Evolutionary conservation across 23 tunicate species (phyloP).

Genomic region (Phallusia fumigata): DNA sequence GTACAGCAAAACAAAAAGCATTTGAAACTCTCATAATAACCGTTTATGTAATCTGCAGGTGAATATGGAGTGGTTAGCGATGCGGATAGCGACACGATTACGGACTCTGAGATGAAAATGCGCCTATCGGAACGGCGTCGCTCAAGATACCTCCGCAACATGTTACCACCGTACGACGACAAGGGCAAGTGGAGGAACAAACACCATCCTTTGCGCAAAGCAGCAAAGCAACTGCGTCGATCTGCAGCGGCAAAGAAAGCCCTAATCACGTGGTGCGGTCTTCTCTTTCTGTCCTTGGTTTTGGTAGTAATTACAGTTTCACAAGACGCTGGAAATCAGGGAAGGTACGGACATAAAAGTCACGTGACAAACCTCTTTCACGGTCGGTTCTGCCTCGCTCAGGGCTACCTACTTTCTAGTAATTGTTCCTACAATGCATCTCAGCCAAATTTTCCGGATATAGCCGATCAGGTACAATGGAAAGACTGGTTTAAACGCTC

Average conservation of each 20-base stretch:
- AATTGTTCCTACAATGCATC: background rate
- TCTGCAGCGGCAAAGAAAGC: constrained; percentile 27
- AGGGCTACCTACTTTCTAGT: constrained; percentile 14
- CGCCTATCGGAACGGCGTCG: constrained; percentile 52
- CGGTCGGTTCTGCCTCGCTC: constrained; percentile 19
- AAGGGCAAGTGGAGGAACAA: constrained; percentile 42
- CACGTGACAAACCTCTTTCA: constrained; percentile 42
- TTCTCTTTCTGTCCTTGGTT: constrained; percentile 23
- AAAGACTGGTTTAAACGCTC: constrained; percentile 37
- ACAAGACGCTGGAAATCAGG: background rate
- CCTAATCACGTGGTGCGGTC: constrained; percentile 27
- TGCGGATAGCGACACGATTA: constrained; percentile 6
- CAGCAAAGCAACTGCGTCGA: constrained; percentile 11
- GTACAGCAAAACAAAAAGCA: background rate
- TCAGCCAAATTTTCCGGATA: constrained; percentile 12
- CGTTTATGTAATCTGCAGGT: background rate
- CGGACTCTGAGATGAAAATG: constrained; percentile 28
- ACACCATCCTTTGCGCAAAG: constrained; percentile 19
- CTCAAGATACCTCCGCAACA: constrained; percentile 67
- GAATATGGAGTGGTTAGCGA: background rate
- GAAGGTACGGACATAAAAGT: constrained; percentile 1
- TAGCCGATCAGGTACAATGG: constrained; percentile 27
- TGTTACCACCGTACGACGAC: constrained; percentile 51
- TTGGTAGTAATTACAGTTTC: constrained; percentile 18
- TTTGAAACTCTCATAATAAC: too few species aligned